phyloP scores from a whole-genome alignment of 2,797 vertebrate species.

The Pseudopleuronectes americanus region DNA sequence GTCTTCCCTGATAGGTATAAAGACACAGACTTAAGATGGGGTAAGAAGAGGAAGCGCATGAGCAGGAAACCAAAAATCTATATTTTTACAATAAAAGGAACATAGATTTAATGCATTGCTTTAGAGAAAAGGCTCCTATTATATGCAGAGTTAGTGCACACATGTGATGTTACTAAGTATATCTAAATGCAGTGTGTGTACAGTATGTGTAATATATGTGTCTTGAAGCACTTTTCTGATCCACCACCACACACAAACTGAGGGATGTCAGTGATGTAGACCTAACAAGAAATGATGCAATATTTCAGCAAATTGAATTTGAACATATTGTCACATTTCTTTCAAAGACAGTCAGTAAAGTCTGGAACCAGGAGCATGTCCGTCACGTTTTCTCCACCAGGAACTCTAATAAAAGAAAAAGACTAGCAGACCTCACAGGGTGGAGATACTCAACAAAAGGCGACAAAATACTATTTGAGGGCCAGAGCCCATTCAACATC shows the following conservation, averaged over 20 bases:
- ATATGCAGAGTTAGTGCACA: no score
- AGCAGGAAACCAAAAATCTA: neutral
- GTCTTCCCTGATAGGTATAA: neutral
- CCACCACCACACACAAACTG: no score
- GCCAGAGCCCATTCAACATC: constrained; percentile 45
- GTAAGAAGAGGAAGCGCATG: neutral
- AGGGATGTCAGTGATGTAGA: neutral
- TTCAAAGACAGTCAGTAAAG: neutral
- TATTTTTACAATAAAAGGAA: neutral
- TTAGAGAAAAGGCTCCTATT: no score
- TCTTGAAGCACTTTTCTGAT: no score
- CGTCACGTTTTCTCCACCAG: constrained; percentile 7
- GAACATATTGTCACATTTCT: no score
- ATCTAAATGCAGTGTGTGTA: no score
- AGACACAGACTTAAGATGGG: neutral
- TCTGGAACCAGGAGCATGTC: neutral
- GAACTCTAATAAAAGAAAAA: constrained; percentile 7
- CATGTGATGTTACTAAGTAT: no score
- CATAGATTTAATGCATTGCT: no score
- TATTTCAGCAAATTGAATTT: constrained; percentile 13
- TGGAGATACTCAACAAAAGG: constrained; percentile 15
- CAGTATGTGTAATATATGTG: no score
- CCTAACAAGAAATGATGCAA: constrained; percentile 29
- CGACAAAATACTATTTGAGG: constrained; percentile 27
- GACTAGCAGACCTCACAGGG: constrained; percentile 32